phyloP scores from a whole-genome alignment of 2,888 invertebrate species.

The Prenolepis imparis region DNA sequence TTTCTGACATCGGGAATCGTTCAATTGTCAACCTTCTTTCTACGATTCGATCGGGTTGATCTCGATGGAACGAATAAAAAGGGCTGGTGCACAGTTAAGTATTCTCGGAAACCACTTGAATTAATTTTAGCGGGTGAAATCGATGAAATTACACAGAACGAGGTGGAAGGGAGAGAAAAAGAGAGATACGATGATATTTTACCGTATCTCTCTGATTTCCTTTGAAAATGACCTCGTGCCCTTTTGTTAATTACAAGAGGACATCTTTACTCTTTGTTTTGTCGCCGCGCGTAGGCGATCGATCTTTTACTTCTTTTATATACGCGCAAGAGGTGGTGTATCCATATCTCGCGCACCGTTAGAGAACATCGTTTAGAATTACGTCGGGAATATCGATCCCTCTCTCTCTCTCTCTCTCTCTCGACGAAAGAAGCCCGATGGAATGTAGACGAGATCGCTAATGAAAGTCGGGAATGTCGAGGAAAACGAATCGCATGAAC shows the following conservation, averaged over 20 bases:
- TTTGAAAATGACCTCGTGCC: slow-evolving; percentile 40
- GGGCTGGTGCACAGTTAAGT: slow-evolving; percentile 18
- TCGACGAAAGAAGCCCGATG: background rate
- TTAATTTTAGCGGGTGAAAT: slow-evolving; percentile 53
- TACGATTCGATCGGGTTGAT: slow-evolving; percentile 13
- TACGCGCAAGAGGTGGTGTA: slow-evolving; percentile 6
- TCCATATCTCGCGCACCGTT: slow-evolving; percentile 13
- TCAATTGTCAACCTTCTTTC: background rate
- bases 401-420: too few species aligned
- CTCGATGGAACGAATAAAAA: slow-evolving; percentile 39
- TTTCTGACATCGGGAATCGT: slow-evolving; percentile 10
- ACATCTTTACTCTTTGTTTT: slow-evolving; percentile 47
- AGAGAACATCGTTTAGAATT: slow-evolving; percentile 33
- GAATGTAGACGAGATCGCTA: slow-evolving; percentile 19
- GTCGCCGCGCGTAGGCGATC: slow-evolving; percentile 37
- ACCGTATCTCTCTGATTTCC: slow-evolving; percentile 40
- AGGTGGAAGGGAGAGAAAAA: background rate
- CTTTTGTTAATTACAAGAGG: slow-evolving; percentile 49
- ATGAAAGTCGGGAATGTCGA: background rate
- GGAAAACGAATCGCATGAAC: background rate
- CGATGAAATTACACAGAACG: slow-evolving; percentile 49
- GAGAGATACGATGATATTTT: slow-evolving; percentile 19
- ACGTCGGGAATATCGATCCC: slow-evolving; percentile 24
- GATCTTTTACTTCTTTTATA: slow-evolving; percentile 35
- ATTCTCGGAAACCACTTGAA: slow-evolving; percentile 41